Evolutionary conservation across 2,113 vertebrate genomes (phyloP).

Genomic region (Menura novaehollandiae): DNA sequence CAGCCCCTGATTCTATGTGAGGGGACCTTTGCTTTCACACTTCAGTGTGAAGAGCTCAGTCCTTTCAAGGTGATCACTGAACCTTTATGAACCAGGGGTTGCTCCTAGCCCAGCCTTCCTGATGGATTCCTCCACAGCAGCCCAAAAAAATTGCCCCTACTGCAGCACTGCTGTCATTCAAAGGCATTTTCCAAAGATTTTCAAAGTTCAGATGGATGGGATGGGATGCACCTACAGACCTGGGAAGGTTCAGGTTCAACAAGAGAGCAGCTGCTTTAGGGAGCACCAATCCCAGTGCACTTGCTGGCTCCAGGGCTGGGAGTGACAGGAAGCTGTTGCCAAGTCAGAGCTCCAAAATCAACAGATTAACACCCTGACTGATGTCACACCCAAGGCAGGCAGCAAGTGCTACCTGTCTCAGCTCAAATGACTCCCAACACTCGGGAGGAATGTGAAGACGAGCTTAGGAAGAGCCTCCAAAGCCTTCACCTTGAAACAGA

Average conservation of each 20-base stretch:
- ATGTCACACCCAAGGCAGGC: neutral
- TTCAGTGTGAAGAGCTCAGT: neutral
- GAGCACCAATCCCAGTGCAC: neutral
- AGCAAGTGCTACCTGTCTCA: neutral
- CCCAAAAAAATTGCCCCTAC: neutral
- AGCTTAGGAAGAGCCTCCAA: neutral
- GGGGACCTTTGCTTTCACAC: neutral
- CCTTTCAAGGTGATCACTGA: neutral
- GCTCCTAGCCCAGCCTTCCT: neutral
- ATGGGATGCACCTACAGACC: neutral
- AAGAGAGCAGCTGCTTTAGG: neutral
- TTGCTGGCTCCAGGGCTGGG: neutral
- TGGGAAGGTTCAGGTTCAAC: neutral
- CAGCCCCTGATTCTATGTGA: neutral
- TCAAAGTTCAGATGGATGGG: neutral
- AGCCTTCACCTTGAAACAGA: neutral
- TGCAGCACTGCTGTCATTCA: fast-evolving
- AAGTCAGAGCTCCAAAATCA: neutral
- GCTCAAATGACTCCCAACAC: neutral
- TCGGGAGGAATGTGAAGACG: neutral
- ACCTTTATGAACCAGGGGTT: neutral
- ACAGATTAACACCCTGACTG: neutral
- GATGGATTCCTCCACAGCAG: neutral
- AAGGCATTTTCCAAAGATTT: neutral
- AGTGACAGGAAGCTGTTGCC: neutral